Evolutionary conservation across 1,140 invertebrate species (phyloP), one percentile per base, ranked within the genome.

Genomic region (Pectinophora gossypiella): DNA sequence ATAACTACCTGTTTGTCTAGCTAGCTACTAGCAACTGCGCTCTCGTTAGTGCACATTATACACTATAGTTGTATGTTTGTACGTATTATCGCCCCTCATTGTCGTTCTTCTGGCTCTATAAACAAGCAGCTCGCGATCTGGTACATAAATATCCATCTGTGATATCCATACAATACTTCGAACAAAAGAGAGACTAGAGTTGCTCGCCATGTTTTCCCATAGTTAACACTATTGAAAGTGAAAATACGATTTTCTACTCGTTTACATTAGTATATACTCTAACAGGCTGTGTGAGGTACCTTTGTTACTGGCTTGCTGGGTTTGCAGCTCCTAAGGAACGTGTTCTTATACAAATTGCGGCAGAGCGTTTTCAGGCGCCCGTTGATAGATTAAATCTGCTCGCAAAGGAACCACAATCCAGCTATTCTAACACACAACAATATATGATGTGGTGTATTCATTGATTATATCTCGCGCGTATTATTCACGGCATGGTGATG

Each of bases 401-500:
- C n/a, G n/a, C n/a, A n/a, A 32, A 9, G 9, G 27, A n/a, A 9
- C 27, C 9, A 32, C 27, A 32, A n/a, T 32, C 2, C 27, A 12
- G 27, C 9, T 32, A 32, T n/a, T 32, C 2, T 32, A 32, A 7
- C 27, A n/a, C n/a, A 32, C 27, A 12, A 9, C n/a, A 32, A 9
- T 12, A 32, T 32, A 32, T n/a, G n/a, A 32, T 32, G 27, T 12
- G 27, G 9, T n/a, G 27, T n/a, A 32, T 12, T 32, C 27, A 32
- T 32, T 32, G 27, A 32, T 32, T 32, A 32, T 56, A 61, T 61
- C 55, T 65, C 59, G 35, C 21, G 19, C 44, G 54, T 53, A 59
- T 61, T 59, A 71, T 65, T 58, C 56, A 58, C 49, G 51, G 54
- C 47, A 16, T 35, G 57, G 48, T 65, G 62, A 69, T 65, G 66